Evolutionary conservation across 2,113 vertebrate genomes (phyloP).

Genomic region (Brachyhypopomus occidentalis): DNA sequence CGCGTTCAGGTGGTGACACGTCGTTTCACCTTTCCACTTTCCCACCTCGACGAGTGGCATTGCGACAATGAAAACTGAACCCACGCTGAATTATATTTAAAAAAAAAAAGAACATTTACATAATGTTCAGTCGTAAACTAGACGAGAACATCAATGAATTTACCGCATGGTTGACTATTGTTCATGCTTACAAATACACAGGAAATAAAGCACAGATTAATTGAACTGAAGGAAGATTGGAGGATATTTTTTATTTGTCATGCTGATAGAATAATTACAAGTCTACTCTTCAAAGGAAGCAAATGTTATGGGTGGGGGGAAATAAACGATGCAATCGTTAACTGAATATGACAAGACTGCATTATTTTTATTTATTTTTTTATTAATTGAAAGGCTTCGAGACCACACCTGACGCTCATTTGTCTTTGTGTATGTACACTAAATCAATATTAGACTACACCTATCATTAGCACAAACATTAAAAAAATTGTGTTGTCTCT

Average conservation of each 20-base stretch:
- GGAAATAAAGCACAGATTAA: slow-evolving; percentile 52
- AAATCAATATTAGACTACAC: slow-evolving; percentile 3
- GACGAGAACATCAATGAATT: slow-evolving; percentile 56
- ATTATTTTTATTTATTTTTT: not conserved
- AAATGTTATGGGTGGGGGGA: slow-evolving; percentile 50
- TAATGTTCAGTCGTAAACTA: slow-evolving; percentile 56
- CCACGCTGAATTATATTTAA: slow-evolving; percentile 49
- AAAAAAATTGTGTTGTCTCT: slow-evolving; percentile 12
- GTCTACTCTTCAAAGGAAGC: slow-evolving; percentile 52
- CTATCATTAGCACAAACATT: slow-evolving; percentile 34
- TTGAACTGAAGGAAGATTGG: slow-evolving; percentile 49
- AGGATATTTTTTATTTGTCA: slow-evolving; percentile 52
- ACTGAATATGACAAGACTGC: slow-evolving; percentile 32
- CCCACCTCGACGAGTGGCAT: slow-evolving; percentile 36
- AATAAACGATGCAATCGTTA: slow-evolving; percentile 43
- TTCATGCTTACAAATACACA: slow-evolving; percentile 54
- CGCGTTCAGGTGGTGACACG: slow-evolving; percentile 44
- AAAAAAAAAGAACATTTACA: slow-evolving; percentile 56
- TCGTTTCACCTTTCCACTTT: slow-evolving; percentile 39
- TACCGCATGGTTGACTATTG: slow-evolving; percentile 53
- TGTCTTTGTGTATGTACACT: not conserved
- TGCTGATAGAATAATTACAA: slow-evolving; percentile 56
- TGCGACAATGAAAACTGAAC: slow-evolving; percentile 45
- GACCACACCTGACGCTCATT: slow-evolving; percentile 6
- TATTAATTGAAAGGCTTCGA: not conserved